A percentile compares a stretch with the other conserved stretches of the same genome.
Evolutionary conservation across 2,888 invertebrate genomes (phyloP).

Genomic region (Calameuta idolon): DNA sequence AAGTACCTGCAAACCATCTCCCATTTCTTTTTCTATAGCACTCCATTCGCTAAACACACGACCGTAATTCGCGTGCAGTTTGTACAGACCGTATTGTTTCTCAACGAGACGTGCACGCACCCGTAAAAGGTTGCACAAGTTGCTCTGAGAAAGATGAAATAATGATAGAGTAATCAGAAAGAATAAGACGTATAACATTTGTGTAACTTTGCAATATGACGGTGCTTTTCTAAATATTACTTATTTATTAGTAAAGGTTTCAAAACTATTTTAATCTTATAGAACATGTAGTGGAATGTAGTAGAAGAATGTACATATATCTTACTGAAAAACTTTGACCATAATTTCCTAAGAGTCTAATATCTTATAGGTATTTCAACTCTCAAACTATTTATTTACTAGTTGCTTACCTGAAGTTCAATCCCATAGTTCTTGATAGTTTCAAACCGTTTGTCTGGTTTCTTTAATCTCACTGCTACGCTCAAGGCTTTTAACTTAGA

Average conservation of each 20-base stretch:
- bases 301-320: constrained; percentile 44
- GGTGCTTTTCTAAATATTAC: neutral
- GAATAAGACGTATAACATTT: constrained; percentile 6
- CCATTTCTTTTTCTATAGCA: constrained; percentile 84
- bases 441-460: constrained; percentile 80
- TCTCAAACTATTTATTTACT: constrained; percentile 2
- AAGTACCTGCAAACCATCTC: constrained; percentile 77
- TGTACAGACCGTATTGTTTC: constrained; percentile 81
- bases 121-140: constrained; percentile 64
- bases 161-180: neutral
- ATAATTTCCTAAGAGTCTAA: neutral
- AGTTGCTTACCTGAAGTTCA: constrained; percentile 73
- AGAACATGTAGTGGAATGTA: neutral
- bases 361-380: constrained; percentile 70
- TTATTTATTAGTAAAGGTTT: neutral
- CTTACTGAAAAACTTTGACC: constrained; percentile 67
- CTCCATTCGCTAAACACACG: constrained; percentile 89
- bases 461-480: constrained; percentile 79
- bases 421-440: constrained; percentile 80
- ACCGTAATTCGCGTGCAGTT: constrained; percentile 85
- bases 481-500: constrained; percentile 82
- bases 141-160: constrained; percentile 53
- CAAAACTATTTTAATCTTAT: too few species aligned
- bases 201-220: neutral
- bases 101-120: constrained; percentile 77